Evolutionary conservation across 2,888 invertebrate species (phyloP), one percentile per base, ranked within the genome.

Genomic region (Rhagonycha fulva): DNA sequence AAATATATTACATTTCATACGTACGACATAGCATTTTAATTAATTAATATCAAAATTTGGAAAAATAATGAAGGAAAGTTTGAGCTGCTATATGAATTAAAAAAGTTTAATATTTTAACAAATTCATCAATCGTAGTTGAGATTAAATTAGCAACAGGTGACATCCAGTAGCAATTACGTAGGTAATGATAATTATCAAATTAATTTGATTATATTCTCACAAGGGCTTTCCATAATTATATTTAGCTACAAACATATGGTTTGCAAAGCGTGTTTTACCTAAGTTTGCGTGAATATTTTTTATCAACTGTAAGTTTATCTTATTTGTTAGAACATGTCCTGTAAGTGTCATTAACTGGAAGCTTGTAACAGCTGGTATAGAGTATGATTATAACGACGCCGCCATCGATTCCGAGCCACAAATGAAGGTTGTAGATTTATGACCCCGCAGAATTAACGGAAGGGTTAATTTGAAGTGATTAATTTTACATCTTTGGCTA

Each of bases 401-500:
- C 77, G 75, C 81, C 83, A 80, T 84, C 83, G 84, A 86, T 86
- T 84, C 84, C 83, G 84, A 83, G 83, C 86, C 84, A 81, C 86
- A 86, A 87, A 87, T 87, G 86, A 87, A 87, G 85, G 86, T 83
- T 85, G 80, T 84, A 87, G 86, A 87, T 87, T 87, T 87, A 87
- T 87, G 83, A 86, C 86, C 84, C 83, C 83, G 86, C 86, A 86
- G 86, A 87, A 86, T 87, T 87, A 86, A 86, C 84, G 85, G 83
- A 87, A 87, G 87, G 87, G 87, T 87, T 87, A 87, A 87, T 87
- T 87, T 86, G 82, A 84, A 83, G 85, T 83, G 84, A 87, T 87
- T 87, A 87, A 86, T 87, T 85, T 84, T 83, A 82, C 83, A 86
- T 87, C 83, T 77, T 78, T 63, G 75, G 75, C 74, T 77, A 74